phyloP scores from a whole-genome alignment of 2,113 vertebrate species.

The Entosphenus tridentatus region DNA sequence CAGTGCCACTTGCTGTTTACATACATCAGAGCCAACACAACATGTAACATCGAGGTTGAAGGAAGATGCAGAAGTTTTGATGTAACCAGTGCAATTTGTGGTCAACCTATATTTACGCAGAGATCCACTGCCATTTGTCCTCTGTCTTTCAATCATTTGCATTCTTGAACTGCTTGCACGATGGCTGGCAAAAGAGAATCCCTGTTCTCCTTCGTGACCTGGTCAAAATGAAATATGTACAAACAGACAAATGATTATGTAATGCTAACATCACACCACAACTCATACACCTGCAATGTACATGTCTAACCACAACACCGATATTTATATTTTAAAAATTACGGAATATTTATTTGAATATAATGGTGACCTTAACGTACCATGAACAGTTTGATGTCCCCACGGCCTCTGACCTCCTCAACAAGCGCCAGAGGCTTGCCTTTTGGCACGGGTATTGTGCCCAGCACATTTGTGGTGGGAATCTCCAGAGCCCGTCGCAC shows the following conservation, averaged over 20 bases:
- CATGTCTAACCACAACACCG: not conserved
- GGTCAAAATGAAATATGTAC: not conserved
- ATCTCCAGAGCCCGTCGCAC: slow-evolving; percentile 33
- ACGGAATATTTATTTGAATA: too few species aligned
- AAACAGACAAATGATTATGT: not conserved
- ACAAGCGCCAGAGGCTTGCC: slow-evolving; percentile 53
- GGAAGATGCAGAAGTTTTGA: too few species aligned
- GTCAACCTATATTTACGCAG: not conserved
- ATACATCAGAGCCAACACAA: too few species aligned
- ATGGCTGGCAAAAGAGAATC: slow-evolving; percentile 39
- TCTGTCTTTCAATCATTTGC: slow-evolving; percentile 19
- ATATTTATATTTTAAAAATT: slow-evolving; percentile 6
- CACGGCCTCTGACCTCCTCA: slow-evolving; percentile 52
- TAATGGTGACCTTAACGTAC: slow-evolving; percentile 30
- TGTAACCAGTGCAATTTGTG: not conserved
- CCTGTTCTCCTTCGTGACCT: slow-evolving; percentile 78
- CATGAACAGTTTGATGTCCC: slow-evolving; percentile 47
- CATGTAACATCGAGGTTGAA: too few species aligned
- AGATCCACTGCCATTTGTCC: not conserved
- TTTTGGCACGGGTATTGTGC: slow-evolving; percentile 61
- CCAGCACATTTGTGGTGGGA: slow-evolving; percentile 31
- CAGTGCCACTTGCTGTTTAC: too few species aligned
- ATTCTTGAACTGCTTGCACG: slow-evolving; percentile 30
- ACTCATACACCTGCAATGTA: not conserved
- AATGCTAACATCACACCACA: not conserved